phyloP scores from a whole-genome alignment of 2,113 vertebrate genomes.

The Notarius quadriscutis region DNA sequence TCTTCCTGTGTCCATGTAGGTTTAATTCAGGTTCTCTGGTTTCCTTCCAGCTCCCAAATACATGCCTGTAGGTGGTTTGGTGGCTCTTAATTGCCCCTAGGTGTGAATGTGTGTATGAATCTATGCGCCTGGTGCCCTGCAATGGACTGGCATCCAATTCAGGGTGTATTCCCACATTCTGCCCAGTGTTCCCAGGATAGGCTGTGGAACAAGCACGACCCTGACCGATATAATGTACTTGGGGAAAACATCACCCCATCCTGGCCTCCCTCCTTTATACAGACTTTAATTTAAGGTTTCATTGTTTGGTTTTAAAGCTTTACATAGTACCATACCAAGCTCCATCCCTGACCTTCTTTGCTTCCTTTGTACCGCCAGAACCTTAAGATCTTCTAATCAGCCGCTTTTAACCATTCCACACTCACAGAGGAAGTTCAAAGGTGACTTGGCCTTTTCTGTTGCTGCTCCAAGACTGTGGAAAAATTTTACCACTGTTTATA shows the following conservation, averaged over 20 bases:
- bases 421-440: not conserved
- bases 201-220: not conserved
- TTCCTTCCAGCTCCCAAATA: not conserved
- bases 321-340: not conserved
- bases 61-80: not conserved
- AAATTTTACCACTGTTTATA: not conserved
- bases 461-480: not conserved
- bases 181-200: not conserved
- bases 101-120: not conserved
- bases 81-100: not conserved
- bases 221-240: not conserved
- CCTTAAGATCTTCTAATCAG: not conserved
- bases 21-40: not conserved
- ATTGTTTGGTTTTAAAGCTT: not conserved
- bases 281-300: not conserved
- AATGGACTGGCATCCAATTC: not conserved
- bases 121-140: not conserved
- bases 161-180: not conserved
- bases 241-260: not conserved
- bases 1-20: not conserved
- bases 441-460: not conserved
- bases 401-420: not conserved
- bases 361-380: not conserved
- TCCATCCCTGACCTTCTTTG: not conserved
- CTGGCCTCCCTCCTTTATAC: not conserved